These are phyloP conservation scores for Actinostola sp. DNA, from an alignment of 92 coral and sea anemone species.

Conservation along the genomic window DNA sequence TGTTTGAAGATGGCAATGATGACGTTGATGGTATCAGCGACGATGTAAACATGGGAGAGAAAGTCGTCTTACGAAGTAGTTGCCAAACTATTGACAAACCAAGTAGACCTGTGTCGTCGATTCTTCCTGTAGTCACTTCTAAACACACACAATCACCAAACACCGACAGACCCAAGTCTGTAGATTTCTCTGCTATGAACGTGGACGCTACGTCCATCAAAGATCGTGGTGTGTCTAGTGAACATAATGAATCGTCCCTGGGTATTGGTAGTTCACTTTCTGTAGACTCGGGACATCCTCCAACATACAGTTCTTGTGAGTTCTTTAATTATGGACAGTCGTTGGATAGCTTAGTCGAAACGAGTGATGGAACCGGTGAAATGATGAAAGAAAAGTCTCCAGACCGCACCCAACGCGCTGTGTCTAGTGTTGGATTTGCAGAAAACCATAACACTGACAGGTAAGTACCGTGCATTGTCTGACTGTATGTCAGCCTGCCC, in stretches of 20 bases:
- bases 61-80: conserved; percentile 21
- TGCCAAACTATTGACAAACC: background rate
- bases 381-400: conserved; percentile 29
- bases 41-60: conserved; percentile 22
- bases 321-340: conserved; percentile 55
- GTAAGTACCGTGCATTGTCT: background rate
- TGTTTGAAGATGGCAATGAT: conserved; percentile 57
- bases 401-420: conserved; percentile 12
- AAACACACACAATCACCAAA: conserved; percentile 6
- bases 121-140: conserved; percentile 2
- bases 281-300: conserved; percentile 76
- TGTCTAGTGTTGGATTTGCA: conserved; percentile 19
- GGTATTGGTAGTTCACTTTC: conserved; percentile 69
- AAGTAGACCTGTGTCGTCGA: conserved; percentile 21
- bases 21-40: conserved; percentile 13
- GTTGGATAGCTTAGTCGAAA: conserved; percentile 58
- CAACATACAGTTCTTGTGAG: conserved; percentile 39
- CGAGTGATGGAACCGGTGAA: conserved; percentile 7
- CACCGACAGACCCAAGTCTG: conserved; percentile 37
- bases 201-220: background rate
- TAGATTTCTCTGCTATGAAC: conserved; percentile 21
- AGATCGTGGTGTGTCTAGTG: background rate
- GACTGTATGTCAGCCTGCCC: too few relatives aligned
- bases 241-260: background rate
- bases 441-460: conserved; percentile 4